Conservation (phyloP, 2,113 vertebrate species). For the Hippopotamus amphibius region DNA sequence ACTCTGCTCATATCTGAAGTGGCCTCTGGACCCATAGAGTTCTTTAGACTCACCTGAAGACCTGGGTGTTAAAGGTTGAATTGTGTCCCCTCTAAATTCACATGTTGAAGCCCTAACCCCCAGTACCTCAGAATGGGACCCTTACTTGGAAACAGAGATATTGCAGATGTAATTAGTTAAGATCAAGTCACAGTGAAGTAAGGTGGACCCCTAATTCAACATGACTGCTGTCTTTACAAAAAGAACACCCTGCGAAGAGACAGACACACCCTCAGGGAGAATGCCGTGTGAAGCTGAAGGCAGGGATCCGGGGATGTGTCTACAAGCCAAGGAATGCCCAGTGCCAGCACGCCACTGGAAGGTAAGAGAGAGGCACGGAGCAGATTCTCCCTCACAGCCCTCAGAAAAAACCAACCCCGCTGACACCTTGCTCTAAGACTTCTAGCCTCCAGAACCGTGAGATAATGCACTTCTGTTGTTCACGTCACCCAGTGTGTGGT, state of each 20-base stretch:
- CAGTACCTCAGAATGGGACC: background rate
- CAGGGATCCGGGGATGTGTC: background rate
- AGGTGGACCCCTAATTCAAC: background rate
- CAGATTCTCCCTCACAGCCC: background rate
- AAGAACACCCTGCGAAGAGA: background rate
- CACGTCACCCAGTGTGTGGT: background rate
- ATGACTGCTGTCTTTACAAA: background rate
- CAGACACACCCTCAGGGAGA: background rate
- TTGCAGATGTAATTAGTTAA: background rate
- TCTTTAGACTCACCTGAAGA: background rate
- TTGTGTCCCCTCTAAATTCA: background rate
- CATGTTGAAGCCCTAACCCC: background rate
- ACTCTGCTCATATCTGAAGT: background rate
- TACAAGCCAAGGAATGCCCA: background rate
- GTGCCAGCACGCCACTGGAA: background rate
- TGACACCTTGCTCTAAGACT: background rate
- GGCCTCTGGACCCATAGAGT: background rate
- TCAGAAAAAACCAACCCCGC: background rate
- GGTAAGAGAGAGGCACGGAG: background rate
- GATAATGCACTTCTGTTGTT: background rate
- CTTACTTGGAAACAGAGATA: slow-evolving; percentile 8
- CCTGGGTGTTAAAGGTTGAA: background rate
- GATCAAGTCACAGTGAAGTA: background rate
- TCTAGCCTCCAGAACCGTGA: background rate
- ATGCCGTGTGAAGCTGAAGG: background rate